A percentile compares a stretch with the other conserved stretches of the same genome.
These are phyloP conservation scores for Magallana ariakensis DNA, from an alignment of 1,140 invertebrate species.

Conservation along the genomic window DNA sequence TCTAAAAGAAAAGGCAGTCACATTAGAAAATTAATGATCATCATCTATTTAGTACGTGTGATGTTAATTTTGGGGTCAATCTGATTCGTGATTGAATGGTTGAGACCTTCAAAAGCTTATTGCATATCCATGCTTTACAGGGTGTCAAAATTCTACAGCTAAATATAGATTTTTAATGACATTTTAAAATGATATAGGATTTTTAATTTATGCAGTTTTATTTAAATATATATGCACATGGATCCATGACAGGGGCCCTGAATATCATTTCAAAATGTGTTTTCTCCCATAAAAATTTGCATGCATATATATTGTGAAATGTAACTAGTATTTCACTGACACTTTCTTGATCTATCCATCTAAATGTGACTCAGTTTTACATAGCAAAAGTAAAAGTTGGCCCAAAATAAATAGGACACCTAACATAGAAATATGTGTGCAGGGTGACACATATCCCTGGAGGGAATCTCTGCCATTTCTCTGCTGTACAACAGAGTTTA, in stretches of 20 bases:
- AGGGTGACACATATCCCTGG: constrained; percentile 17
- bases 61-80: too few species aligned
- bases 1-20: constrained; percentile 83
- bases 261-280: too few species aligned
- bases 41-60: constrained; percentile 8
- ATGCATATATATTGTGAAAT: constrained; percentile 36
- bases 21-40: background rate
- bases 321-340: background rate
- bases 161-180: too few species aligned
- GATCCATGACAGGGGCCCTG: too few species aligned
- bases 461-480: background rate
- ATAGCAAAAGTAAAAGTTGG: background rate
- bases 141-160: too few species aligned
- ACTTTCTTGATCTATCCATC: background rate
- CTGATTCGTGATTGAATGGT: too few species aligned
- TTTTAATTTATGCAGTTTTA: too few species aligned
- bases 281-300: constrained; percentile 13
- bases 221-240: too few species aligned
- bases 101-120: too few species aligned
- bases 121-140: too few species aligned
- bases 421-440: constrained; percentile 28
- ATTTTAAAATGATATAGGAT: too few species aligned
- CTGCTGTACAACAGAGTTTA: background rate
- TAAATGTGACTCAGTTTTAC: background rate
- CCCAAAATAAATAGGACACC: background rate